phyloP scores from a whole-genome alignment of 2,113 vertebrate genomes.

The Pollachius pollachius region DNA sequence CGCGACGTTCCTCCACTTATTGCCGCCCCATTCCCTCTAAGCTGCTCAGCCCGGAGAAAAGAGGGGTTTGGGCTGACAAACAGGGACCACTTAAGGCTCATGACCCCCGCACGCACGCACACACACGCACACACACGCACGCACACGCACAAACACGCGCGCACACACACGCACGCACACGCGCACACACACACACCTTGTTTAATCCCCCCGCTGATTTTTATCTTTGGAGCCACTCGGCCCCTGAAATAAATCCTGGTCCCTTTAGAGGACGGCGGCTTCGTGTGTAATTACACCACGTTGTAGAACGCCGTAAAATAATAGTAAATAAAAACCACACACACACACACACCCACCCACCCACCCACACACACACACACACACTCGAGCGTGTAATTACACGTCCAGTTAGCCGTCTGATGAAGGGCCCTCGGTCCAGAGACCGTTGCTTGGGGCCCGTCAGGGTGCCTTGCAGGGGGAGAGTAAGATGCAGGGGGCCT shows the following conservation, averaged over 20 bases:
- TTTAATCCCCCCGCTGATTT: slow-evolving; percentile 54
- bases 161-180: too few species aligned
- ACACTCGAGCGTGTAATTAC: slow-evolving; percentile 12
- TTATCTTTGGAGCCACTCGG: slow-evolving; percentile 55
- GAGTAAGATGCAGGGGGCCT: slow-evolving; percentile 67
- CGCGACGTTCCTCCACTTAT: slow-evolving; percentile 66
- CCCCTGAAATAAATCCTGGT: slow-evolving; percentile 43
- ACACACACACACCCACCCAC: neutral
- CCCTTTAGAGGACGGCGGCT: slow-evolving; percentile 30
- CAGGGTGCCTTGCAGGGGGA: slow-evolving; percentile 70
- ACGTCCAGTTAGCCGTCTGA: slow-evolving; percentile 50
- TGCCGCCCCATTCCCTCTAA: slow-evolving; percentile 56
- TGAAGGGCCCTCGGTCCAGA: slow-evolving; percentile 53
- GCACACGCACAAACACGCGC: too few species aligned
- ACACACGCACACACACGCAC: too few species aligned
- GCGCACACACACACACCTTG: slow-evolving; percentile 3
- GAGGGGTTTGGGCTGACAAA: slow-evolving; percentile 33
- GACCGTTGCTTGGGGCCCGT: slow-evolving; percentile 80
- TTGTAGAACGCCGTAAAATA: neutral
- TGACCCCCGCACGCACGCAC: slow-evolving; percentile 37
- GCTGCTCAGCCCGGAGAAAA: slow-evolving; percentile 51
- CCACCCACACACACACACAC: too few species aligned
- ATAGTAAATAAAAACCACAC: neutral
- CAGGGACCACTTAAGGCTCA: slow-evolving; percentile 50
- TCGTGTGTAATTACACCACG: slow-evolving; percentile 36